phyloP scores from a whole-genome alignment of 2,113 vertebrate genomes.

The Elephantulus edwardii region DNA sequence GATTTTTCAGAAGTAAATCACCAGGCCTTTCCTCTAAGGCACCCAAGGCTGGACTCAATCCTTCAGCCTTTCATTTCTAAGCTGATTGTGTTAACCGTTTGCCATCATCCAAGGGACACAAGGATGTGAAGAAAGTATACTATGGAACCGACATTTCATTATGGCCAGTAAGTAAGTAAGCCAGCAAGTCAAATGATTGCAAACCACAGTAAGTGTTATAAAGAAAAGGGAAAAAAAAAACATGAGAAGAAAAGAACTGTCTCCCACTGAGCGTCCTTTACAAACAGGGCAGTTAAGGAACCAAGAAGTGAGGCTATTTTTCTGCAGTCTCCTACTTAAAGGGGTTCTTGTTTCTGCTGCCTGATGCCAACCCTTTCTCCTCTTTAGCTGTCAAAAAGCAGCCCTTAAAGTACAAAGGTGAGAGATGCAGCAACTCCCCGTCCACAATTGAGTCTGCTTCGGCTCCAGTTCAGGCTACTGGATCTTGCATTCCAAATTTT shows the following conservation, averaged over 20 bases:
- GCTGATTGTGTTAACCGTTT: not conserved
- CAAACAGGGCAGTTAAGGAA: not conserved
- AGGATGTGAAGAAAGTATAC: not conserved
- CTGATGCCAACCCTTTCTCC: not conserved
- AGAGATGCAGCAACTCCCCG: not conserved
- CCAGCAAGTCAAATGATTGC: not conserved
- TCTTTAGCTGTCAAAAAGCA: too few relatives aligned
- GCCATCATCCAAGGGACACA: not conserved
- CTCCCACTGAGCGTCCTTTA: not conserved
- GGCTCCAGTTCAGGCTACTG: too few relatives aligned
- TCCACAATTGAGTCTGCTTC: too few relatives aligned
- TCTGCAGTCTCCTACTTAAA: not conserved
- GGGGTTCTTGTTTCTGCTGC: fast-evolving
- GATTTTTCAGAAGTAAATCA: not conserved
- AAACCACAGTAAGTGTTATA: not conserved
- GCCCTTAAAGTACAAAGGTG: not conserved
- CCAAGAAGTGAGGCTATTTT: not conserved
- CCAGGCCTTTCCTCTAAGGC: not conserved
- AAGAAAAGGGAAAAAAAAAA: too few relatives aligned
- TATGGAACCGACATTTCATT: fast-evolving
- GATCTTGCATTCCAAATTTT: too few relatives aligned
- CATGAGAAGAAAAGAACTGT: not conserved
- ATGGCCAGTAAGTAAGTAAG: not conserved
- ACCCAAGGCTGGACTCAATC: not conserved
- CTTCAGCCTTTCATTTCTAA: not conserved